Base-by-base conservation (phyloP, 1,140 invertebrate genomes). In the Drosophila sp. region DNA sequence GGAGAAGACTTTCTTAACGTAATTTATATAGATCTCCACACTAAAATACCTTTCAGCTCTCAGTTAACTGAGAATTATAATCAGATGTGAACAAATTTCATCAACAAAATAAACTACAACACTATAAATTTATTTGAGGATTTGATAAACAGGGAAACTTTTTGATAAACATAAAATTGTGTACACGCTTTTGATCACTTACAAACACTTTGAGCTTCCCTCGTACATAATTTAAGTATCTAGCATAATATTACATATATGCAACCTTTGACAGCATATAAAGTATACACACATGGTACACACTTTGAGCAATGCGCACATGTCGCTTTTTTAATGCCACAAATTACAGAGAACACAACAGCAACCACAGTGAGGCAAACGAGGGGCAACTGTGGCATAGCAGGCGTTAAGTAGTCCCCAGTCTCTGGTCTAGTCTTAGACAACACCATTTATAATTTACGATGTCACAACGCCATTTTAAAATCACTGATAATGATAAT, bases 401-500 rank as follows among this genome's bases (percentile, higher is more conserved):
- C 65, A 43, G 72, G 71, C 81, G 79, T 87, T 87, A 87, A 87
- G 78, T 79, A 78, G 75, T 82, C 78, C 83, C 79, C 79, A 62
- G 70, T 69, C 43, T 57, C 9, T 58, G 57, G 41, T 51, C 34
- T 56, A 62, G 59, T 51, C 74, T 71, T 76, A 65, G 65, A 76
- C 78, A 78, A 70, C 70, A 61, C 64, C 79, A 70, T 82, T 87
- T 87, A 89, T 81, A 83, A 89, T 89, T 89, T 89, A 89, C 80
- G 80, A 89, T 73, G 82, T 79, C 80, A 75, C 78, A 80, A 89
- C 80, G 84, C 84, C 83, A 84, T 89, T 89, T 87, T 89, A 83
- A 89, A 89, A 89, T 89, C 83, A 89, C 83, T 89, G 83, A 89
- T 89, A 89, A 89, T 89, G 83, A 89, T 89, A 89, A 89, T 89